Percentiles rank a stretch among this genome's conserved stretches.
Conservation (phyloP, 2,113 vertebrate species). For the Cheirogaleus medius region DNA sequence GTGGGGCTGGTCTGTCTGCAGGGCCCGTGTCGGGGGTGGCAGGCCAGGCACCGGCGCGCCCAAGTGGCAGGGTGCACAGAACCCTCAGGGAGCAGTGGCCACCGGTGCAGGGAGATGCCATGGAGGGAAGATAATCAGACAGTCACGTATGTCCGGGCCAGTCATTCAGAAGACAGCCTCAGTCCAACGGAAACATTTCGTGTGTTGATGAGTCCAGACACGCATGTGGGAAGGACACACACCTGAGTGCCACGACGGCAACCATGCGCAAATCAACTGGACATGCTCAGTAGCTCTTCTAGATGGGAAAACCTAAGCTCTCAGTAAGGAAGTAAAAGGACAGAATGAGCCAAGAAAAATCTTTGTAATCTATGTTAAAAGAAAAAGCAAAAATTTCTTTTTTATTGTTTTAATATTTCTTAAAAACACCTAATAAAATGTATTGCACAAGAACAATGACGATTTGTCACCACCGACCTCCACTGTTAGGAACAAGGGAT, state of each 20-base stretch:
- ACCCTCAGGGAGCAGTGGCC: background rate
- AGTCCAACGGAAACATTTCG: background rate
- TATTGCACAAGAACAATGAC: background rate
- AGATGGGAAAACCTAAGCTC: background rate
- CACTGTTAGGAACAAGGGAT: background rate
- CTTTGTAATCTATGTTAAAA: background rate
- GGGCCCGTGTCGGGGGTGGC: accelerated
- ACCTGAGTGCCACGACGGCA: background rate
- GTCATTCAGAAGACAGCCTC: background rate
- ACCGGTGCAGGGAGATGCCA: too few relatives aligned
- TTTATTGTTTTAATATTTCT: background rate
- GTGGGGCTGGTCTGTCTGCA: background rate
- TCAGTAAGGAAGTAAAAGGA: background rate
- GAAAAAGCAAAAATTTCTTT: background rate
- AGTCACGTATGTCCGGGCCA: background rate
- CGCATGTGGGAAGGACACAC: too few relatives aligned
- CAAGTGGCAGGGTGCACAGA: background rate
- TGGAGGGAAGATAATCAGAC: background rate
- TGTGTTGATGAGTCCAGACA: too few relatives aligned
- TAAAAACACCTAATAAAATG: background rate
- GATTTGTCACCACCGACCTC: background rate
- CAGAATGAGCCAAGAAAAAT: background rate
- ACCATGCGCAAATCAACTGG: background rate
- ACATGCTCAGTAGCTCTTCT: background rate
- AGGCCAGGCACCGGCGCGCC: background rate